Percentiles rank a stretch among this genome's conserved stretches.
phyloP scores from a whole-genome alignment of 2,797 vertebrate genomes.

The Pseudochirops corinnae region DNA sequence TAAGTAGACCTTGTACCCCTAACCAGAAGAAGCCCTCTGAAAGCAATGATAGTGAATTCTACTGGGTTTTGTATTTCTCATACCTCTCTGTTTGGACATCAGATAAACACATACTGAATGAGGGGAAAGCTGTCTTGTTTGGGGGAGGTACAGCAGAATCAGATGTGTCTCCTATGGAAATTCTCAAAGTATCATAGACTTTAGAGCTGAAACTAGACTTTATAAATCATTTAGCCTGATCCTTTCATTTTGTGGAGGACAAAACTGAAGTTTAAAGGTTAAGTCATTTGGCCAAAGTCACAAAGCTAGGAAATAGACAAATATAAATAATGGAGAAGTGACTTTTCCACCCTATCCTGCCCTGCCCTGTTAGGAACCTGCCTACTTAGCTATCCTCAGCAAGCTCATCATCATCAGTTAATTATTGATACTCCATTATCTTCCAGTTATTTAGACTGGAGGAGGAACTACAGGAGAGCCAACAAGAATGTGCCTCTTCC shows the following conservation, averaged over 20 bases:
- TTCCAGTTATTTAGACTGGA: neutral
- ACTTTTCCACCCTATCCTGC: neutral
- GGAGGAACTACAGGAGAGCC: neutral
- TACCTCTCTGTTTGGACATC: neutral
- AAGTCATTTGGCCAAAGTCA: neutral
- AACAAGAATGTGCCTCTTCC: neutral
- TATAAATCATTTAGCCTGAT: neutral
- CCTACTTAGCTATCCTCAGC: neutral
- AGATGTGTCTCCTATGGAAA: neutral
- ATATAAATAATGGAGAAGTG: neutral
- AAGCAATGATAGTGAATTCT: neutral
- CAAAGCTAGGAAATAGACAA: neutral
- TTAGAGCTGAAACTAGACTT: neutral
- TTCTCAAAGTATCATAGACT: neutral
- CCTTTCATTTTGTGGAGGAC: neutral
- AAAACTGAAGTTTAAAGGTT: neutral
- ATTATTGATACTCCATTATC: neutral
- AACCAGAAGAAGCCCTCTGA: constrained; percentile 22
- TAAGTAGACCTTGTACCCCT: neutral
- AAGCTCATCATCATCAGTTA: neutral
- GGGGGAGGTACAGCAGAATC: neutral
- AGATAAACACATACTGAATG: neutral
- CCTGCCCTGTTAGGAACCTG: neutral
- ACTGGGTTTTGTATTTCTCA: neutral
- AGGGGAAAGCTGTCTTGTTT: neutral